Evolutionary conservation across 2,888 invertebrate species (phyloP), one percentile per base, ranked within the genome.

Genomic region (Heteromyza rotundicornis): DNA sequence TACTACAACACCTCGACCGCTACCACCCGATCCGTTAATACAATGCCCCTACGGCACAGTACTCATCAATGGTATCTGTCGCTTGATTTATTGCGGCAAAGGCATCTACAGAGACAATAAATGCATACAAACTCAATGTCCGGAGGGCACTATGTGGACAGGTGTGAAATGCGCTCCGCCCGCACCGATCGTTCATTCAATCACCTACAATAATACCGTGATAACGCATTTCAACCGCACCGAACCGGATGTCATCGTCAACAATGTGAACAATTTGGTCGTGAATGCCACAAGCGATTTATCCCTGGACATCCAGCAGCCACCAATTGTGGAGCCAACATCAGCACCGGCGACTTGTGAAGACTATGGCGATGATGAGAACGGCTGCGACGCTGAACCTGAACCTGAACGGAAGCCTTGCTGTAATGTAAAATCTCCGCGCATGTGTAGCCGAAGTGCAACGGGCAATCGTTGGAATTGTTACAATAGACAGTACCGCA

Each of bases 401-500:
- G 19, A 22, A 14, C 50, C 57, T 7, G 36, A 60, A 2, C 23
- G 27, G 2, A 10, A 16, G 24, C 36, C 35, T 14, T 80, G 80
- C 58, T 80, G 80, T 57, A 68, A 57, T 2, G 70, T 80, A 12
- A 52, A 75, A 19, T 69, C 76, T 0, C 81, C 80, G 1, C 69
- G 77, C 0, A 66, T 70, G 5, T 81, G 80, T 55, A 62, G 64
- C 10, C n/a, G 47, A 52, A 49, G 32, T 2, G 10, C 62, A 56
- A 23, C 44, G n/a, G 60, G 60, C 7, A 16, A 19, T 14, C 64
- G 59, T 1, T 80, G 78, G 75, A 64, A 65, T 2, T 81, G 80
- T 64, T 74, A 57, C 56, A 78, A 67, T 27, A 71, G 66, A 7
- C 70, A 68, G 3, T 71, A 68, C 40, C 66, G 69, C 14, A 69